Evolutionary conservation across 2,797 vertebrate species (phyloP).

Genomic region (Aphelocoma californica): DNA sequence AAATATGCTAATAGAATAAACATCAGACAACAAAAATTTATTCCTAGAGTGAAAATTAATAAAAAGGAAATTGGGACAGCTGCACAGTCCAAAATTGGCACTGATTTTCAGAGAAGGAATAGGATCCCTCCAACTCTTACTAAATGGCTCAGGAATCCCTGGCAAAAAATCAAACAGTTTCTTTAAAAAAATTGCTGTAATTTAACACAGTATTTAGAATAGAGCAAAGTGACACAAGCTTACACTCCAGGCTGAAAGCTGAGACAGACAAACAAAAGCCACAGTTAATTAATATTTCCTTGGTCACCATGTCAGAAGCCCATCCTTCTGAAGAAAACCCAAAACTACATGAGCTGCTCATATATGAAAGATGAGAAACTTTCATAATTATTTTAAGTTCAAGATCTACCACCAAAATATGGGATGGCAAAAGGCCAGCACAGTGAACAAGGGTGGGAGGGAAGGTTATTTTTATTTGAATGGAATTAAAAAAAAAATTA

Average conservation of each 20-base stretch:
- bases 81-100: slow-evolving; percentile 69
- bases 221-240: slow-evolving; percentile 65
- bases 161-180: slow-evolving; percentile 75
- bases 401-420: neutral
- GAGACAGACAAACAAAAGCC: slow-evolving; percentile 47
- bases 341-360: neutral
- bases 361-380: neutral
- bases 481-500: neutral
- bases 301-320: neutral
- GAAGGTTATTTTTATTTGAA: neutral
- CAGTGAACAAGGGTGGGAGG: neutral
- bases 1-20: slow-evolving; percentile 27
- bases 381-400: neutral
- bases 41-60: slow-evolving; percentile 62
- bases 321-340: neutral
- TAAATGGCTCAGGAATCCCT: slow-evolving; percentile 72
- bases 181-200: slow-evolving; percentile 65
- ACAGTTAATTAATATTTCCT: slow-evolving; percentile 44
- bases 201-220: slow-evolving; percentile 71
- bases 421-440: neutral
- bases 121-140: slow-evolving; percentile 73
- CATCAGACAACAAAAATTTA: slow-evolving; percentile 16
- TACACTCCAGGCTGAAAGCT: slow-evolving; percentile 31
- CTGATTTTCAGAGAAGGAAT: slow-evolving; percentile 72
- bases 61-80: slow-evolving; percentile 74